A percentile compares a stretch with the other conserved stretches of the same genome.
phyloP scores from a whole-genome alignment of 2,797 vertebrate species.

The Phrynocephalus vlangalii region DNA sequence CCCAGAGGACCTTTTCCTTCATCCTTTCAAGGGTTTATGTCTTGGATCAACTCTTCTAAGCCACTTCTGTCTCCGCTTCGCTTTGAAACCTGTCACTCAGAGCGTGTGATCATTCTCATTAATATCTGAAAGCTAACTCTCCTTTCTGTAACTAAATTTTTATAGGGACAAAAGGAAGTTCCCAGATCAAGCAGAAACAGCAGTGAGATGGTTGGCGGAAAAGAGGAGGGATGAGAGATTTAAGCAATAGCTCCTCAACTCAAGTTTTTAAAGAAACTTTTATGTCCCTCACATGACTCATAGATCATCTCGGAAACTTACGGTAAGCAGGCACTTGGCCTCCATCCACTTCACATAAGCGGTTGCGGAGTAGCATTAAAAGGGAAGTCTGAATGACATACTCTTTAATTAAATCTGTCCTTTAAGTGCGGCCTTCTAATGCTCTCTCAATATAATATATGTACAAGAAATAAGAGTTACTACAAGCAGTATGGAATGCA shows the following conservation, averaged over 20 bases:
- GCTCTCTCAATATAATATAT: background rate
- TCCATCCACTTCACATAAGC: background rate
- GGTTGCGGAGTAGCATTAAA: background rate
- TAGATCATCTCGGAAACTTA: background rate
- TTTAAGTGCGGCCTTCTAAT: background rate
- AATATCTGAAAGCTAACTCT: background rate
- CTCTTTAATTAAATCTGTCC: background rate
- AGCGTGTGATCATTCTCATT: background rate
- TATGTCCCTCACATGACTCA: background rate
- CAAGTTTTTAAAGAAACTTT: background rate
- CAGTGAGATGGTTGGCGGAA: background rate
- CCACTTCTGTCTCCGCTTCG: constrained; percentile 1
- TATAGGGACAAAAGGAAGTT: background rate
- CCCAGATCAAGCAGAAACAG: background rate
- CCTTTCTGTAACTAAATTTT: background rate
- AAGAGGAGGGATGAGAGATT: background rate
- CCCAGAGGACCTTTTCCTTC: constrained; percentile 20
- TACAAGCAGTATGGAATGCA: background rate
- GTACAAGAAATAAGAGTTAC: background rate
- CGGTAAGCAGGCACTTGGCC: background rate
- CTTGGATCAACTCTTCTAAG: constrained; percentile 22
- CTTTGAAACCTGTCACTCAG: constrained; percentile 15
- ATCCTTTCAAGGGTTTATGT: constrained; percentile 32
- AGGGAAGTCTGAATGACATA: background rate
- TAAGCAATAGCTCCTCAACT: background rate